Evolutionary conservation across 37 sponge, comb jelly and placozoan genomes (phyloP), one percentile per base, ranked within the genome.

Genomic region (Ephydatia muelleri): DNA sequence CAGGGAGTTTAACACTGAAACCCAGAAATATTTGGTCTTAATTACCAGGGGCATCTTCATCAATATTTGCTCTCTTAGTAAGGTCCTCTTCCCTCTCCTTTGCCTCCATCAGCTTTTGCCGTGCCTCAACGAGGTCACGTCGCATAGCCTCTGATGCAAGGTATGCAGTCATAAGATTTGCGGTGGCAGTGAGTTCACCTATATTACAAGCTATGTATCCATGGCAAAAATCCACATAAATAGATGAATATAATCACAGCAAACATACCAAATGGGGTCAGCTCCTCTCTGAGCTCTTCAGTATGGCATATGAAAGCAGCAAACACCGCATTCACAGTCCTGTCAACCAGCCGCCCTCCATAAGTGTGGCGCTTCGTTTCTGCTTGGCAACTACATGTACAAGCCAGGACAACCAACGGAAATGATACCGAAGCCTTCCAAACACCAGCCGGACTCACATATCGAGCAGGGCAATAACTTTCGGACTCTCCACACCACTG

Each of bases 291-390:
- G 76, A 95, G 38, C 9, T 91, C 90, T 75, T 94, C 94, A 1
- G 89, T 88, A 88, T 97, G 96, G 96, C 98, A 97, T 11, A 95
- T 78, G 69, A 97, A 88, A 21, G 96, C 92, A 23, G 96, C 98
- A 91, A 97, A 97, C 21, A 89, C 85, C 14, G 98, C 91, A 72
- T 76, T 80, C 23, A 97, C 90, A 6, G 98, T 94, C 39, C 77
- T 67, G 73, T 97, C 93, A 33, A 95, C 93, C 65, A 80, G 73
- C n/a, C 38, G 66, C 3, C 95, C 96, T 22, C 98, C 98, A 66
- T 92, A 92, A 30, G 82, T 83, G 2, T 74, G 94, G 19, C 88
- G 85, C 49, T 66, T 80, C 31, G 76, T 47, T 6, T 25, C 73
- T 0, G 68, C 75, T 21, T 84, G 83, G 70, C 89, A 94, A 23